These are phyloP conservation scores for Lates japonicus DNA, from an alignment of 2,797 vertebrate genomes.

Conservation along the genomic window DNA sequence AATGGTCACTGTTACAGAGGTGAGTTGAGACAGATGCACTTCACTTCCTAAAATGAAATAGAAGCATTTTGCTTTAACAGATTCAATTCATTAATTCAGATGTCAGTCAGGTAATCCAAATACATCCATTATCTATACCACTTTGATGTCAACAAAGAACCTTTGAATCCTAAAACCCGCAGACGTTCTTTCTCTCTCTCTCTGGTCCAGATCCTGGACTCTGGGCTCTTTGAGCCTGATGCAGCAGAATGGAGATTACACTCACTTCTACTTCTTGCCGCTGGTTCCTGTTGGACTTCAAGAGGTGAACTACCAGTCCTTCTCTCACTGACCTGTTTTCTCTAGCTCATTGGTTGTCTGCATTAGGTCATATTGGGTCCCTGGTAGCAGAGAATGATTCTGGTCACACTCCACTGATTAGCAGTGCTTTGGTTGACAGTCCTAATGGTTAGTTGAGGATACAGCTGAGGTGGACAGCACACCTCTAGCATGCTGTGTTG, in stretches of 20 bases:
- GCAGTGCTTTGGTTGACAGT: background rate
- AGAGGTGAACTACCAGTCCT: conserved; percentile 87
- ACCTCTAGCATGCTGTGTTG: too few species aligned
- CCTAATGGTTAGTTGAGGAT: background rate
- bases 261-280: conserved; percentile 99
- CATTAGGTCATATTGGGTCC: background rate
- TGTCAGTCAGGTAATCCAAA: too few species aligned
- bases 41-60: background rate
- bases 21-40: background rate
- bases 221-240: conserved; percentile 97
- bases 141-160: too few species aligned
- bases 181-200: background rate
- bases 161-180: background rate
- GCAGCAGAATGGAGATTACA: conserved; percentile 99
- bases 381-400: too few species aligned
- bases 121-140: too few species aligned
- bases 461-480: too few species aligned
- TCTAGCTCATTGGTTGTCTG: background rate
- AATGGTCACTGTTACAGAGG: background rate
- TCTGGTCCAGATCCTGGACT: conserved; percentile 94
- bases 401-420: background rate
- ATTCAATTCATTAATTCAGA: too few species aligned
- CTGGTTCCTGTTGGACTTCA: conserved; percentile 98
- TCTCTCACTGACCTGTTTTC: background rate
- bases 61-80: too few species aligned